A percentile compares a stretch with the other conserved stretches of the same genome.
phyloP scores from a whole-genome alignment of 2,888 invertebrate genomes.

The Yponomeuta evonymella region DNA sequence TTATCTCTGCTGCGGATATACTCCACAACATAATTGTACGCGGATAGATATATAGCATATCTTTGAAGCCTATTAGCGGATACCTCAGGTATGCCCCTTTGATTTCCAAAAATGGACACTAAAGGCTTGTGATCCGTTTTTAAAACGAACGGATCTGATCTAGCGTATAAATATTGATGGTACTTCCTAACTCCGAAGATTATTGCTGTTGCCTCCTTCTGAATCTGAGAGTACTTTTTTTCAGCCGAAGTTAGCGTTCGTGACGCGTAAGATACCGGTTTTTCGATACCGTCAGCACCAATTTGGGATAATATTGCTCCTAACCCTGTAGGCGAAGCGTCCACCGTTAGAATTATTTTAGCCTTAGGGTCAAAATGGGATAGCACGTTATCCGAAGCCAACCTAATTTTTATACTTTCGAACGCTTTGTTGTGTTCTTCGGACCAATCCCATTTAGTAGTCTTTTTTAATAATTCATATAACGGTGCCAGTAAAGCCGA shows the following conservation, averaged over 20 bases:
- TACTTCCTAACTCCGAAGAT: slow-evolving; percentile 5
- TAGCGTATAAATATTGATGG: slow-evolving; percentile 1
- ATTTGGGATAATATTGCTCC: slow-evolving; percentile 17
- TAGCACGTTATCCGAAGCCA: not conserved
- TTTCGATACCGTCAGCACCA: slow-evolving; percentile 14
- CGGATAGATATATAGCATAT: slow-evolving; percentile 12
- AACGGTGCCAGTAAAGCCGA: not conserved
- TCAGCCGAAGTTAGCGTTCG: not conserved
- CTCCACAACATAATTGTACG: slow-evolving; percentile 12
- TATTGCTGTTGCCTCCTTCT: slow-evolving; percentile 6
- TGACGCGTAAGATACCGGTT: slow-evolving; percentile 14
- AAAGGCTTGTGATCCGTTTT: slow-evolving; percentile 18
- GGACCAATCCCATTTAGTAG: not conserved
- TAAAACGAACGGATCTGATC: slow-evolving; percentile 14
- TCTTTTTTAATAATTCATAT: not conserved
- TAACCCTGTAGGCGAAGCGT: slow-evolving; percentile 17
- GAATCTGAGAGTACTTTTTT: not conserved
- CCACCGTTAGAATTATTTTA: slow-evolving; percentile 17
- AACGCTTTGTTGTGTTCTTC: not conserved
- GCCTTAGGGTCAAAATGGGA: not conserved
- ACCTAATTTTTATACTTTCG: not conserved
- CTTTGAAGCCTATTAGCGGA: slow-evolving; percentile 12
- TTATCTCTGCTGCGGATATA: slow-evolving; percentile 3
- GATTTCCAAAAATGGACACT: slow-evolving; percentile 11
- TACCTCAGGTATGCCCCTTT: slow-evolving; percentile 12